phyloP scores from a whole-genome alignment of 2,797 vertebrate species.

The Pseudopleuronectes americanus region DNA sequence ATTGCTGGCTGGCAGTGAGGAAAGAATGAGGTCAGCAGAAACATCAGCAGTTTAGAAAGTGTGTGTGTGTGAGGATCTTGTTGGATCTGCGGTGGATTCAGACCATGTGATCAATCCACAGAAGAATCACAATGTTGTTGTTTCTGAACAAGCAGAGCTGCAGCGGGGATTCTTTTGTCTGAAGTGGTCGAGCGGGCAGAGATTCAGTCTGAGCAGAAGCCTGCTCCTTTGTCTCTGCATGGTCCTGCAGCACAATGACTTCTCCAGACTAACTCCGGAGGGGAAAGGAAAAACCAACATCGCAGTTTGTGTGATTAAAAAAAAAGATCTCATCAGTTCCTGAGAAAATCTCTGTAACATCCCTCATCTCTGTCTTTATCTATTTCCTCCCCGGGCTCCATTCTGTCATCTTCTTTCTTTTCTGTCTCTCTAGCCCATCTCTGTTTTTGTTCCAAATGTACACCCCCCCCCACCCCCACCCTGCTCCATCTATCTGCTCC shows the following conservation, averaged over 20 bases:
- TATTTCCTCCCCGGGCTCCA: slow-evolving; percentile 25
- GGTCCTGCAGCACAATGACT: slow-evolving; percentile 38
- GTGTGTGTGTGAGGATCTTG: slow-evolving; percentile 21
- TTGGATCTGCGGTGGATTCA: slow-evolving; percentile 21
- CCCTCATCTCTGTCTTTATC: slow-evolving; percentile 26
- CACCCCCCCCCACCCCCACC: not conserved
- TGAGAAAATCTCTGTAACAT: slow-evolving; percentile 39
- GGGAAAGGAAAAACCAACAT: slow-evolving; percentile 31
- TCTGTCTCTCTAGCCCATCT: slow-evolving; percentile 22
- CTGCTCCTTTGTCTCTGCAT: slow-evolving; percentile 19
- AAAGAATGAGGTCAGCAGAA: slow-evolving; percentile 42
- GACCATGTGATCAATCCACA: slow-evolving; percentile 30
- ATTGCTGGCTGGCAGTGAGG: slow-evolving; percentile 29
- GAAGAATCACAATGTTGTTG: slow-evolving; percentile 22
- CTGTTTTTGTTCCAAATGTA: slow-evolving; percentile 40
- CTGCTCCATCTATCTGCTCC: slow-evolving; percentile 36
- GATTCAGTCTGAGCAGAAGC: slow-evolving; percentile 36
- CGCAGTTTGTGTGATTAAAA: slow-evolving; percentile 15
- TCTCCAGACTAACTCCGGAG: slow-evolving; percentile 52
- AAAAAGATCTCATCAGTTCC: slow-evolving; percentile 34
- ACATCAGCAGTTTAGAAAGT: slow-evolving; percentile 21
- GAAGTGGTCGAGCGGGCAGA: slow-evolving; percentile 53
- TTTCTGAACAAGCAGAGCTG: slow-evolving; percentile 17
- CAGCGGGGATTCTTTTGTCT: not conserved
- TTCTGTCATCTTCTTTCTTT: slow-evolving; percentile 43